A percentile compares a stretch with the other conserved stretches of the same genome.
Evolutionary conservation across 2,113 vertebrate genomes (phyloP).

Genomic region (Psammodynastes pulverulentus): DNA sequence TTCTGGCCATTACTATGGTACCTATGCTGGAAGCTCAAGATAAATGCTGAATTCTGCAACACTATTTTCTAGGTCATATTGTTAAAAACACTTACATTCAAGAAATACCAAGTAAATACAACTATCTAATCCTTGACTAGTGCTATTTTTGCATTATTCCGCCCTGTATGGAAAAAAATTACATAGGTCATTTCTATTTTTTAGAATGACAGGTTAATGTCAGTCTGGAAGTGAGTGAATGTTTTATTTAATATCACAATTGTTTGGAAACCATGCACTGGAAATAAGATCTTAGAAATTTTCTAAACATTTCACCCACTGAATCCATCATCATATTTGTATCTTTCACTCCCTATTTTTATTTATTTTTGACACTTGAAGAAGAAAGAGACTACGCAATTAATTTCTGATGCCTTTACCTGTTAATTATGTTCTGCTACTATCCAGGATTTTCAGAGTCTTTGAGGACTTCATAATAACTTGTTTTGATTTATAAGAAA

Average conservation of each 20-base stretch:
- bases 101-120: not conserved
- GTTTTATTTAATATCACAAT: constrained; percentile 31
- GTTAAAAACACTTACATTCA: not conserved
- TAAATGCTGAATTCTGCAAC: not conserved
- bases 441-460: constrained; percentile 44
- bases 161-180: not conserved
- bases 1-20: not conserved
- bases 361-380: constrained; percentile 34
- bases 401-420: constrained; percentile 44
- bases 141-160: not conserved
- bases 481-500: constrained; percentile 50
- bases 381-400: constrained; percentile 11
- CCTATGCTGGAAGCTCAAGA: not conserved
- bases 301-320: not conserved
- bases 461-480: constrained; percentile 48
- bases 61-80: not conserved
- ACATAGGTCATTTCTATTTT: not conserved
- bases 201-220: not conserved
- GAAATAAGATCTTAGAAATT: constrained; percentile 23
- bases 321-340: constrained; percentile 21
- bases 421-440: constrained; percentile 49
- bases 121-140: not conserved
- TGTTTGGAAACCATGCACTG: constrained; percentile 20
- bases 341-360: constrained; percentile 14
- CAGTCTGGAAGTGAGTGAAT: not conserved